Percentiles rank a stretch among this genome's conserved stretches.
phyloP scores from a whole-genome alignment of 2,888 invertebrate species.

The Nineta flava region DNA sequence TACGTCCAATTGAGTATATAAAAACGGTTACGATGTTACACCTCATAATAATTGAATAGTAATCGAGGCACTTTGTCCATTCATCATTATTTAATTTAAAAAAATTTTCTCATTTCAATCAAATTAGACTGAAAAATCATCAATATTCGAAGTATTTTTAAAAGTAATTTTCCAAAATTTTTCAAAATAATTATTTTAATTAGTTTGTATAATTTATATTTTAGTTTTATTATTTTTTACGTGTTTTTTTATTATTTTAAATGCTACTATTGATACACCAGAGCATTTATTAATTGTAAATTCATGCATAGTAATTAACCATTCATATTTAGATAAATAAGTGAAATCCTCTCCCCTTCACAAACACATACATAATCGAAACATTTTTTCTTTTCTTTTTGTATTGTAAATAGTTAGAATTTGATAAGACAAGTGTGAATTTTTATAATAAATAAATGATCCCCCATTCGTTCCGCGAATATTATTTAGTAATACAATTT shows the following conservation, averaged over 20 bases:
- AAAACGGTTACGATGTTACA: too few species aligned
- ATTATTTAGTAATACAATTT: background rate
- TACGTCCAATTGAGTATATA: too few species aligned
- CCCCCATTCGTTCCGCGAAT: background rate
- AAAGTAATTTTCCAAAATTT: background rate
- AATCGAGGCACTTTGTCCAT: too few species aligned
- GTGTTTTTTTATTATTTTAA: background rate
- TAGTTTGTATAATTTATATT: background rate
- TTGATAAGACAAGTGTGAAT: background rate
- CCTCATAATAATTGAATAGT: too few species aligned
- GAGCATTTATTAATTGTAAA: background rate
- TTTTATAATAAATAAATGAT: background rate
- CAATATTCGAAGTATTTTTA: background rate
- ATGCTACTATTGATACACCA: background rate
- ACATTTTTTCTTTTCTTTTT: background rate
- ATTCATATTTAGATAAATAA: too few species aligned
- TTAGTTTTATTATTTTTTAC: background rate
- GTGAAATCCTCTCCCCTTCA: too few species aligned
- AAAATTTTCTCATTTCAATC: conserved; percentile 3
- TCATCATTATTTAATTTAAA: too few species aligned
- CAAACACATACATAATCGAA: too few species aligned
- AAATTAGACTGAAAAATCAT: conserved; percentile 4
- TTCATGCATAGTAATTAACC: background rate
- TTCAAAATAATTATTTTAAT: background rate
- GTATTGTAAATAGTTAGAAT: background rate